Evolutionary conservation across 2,797 vertebrate genomes (phyloP).

Genomic region (Borostomias antarcticus): DNA sequence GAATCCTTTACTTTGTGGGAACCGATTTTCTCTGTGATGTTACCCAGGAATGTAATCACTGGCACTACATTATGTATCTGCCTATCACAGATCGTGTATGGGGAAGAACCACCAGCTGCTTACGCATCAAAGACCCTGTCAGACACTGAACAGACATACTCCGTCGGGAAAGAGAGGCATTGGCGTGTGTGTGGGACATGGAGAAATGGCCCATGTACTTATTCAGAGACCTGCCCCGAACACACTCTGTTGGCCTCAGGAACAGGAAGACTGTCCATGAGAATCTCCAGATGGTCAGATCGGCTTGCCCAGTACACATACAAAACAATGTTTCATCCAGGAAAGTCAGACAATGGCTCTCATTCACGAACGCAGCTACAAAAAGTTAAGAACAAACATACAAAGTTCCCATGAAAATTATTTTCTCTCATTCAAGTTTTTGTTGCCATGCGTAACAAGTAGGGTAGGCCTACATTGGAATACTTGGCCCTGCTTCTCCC

Average conservation of each 20-base stretch:
- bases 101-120: constrained; percentile 6
- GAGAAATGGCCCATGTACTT: background rate
- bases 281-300: constrained; percentile 1
- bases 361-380: no score
- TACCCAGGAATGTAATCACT: no score
- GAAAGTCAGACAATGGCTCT: background rate
- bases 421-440: no score
- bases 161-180: background rate
- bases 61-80: no score
- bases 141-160: background rate
- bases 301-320: background rate
- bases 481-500: no score
- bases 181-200: background rate
- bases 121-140: background rate
- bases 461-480: no score
- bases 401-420: no score
- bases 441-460: no score
- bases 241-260: background rate
- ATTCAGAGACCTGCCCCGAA: background rate
- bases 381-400: no score
- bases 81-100: background rate
- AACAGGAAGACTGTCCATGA: background rate
- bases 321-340: background rate
- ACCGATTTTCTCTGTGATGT: no score
- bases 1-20: no score